phyloP scores from a whole-genome alignment of 1,140 invertebrate genomes.

The Portunus trituberculatus region DNA sequence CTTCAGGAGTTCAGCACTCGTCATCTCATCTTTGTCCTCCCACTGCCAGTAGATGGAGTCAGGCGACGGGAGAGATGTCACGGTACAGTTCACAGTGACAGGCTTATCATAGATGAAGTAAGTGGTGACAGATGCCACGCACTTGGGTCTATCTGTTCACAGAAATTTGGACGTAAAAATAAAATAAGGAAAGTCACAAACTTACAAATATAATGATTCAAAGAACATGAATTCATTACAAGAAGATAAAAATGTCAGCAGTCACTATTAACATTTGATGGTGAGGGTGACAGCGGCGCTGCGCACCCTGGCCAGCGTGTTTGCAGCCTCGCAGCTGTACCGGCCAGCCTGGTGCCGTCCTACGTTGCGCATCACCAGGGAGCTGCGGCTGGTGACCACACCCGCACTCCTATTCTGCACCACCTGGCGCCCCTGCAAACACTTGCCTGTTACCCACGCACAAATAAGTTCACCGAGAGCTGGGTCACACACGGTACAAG shows the following conservation, averaged over 20 bases:
- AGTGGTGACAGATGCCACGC: slow-evolving; percentile 45
- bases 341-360: slow-evolving; percentile 92
- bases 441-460: slow-evolving; percentile 60
- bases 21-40: slow-evolving; percentile 26
- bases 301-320: slow-evolving; percentile 92
- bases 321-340: slow-evolving; percentile 92
- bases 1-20: background rate
- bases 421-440: slow-evolving; percentile 82
- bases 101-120: slow-evolving; percentile 59
- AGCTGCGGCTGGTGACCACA: slow-evolving; percentile 84
- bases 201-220: no score
- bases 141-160: slow-evolving; percentile 50
- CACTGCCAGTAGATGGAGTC: slow-evolving; percentile 36
- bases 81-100: slow-evolving; percentile 41
- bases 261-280: slow-evolving; percentile 90
- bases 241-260: no score
- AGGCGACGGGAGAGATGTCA: slow-evolving; percentile 40
- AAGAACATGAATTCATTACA: no score
- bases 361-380: slow-evolving; percentile 87
- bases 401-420: slow-evolving; percentile 39
- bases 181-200: background rate
- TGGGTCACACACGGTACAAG: background rate
- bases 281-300: slow-evolving; percentile 91
- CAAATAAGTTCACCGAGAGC: background rate
- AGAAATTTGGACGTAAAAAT: background rate